These are phyloP conservation scores for Laspeyria flexula DNA, from an alignment of 2,888 invertebrate species.

Conservation along the genomic window DNA sequence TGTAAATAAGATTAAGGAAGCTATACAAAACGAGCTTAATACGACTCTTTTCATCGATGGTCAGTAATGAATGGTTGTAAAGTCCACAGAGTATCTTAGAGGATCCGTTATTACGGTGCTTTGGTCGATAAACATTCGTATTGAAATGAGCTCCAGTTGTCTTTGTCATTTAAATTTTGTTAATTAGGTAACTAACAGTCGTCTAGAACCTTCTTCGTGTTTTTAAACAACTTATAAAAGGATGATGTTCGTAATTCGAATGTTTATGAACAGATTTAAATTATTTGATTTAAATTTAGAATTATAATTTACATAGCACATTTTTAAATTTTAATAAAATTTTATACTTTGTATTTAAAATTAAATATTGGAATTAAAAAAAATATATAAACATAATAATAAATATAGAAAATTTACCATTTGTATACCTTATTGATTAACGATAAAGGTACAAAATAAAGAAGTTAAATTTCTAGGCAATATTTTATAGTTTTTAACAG, in stretches of 20 bases:
- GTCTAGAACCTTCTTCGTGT: slow-evolving; percentile 9
- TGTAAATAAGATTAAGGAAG: not conserved
- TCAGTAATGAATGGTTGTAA: not conserved
- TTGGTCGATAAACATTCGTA: slow-evolving; percentile 30
- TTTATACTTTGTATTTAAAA: too few relatives aligned
- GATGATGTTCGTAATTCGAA: not conserved
- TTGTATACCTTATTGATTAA: too few relatives aligned
- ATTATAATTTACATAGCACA: too few relatives aligned
- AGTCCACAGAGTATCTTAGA: not conserved
- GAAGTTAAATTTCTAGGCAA: too few relatives aligned
- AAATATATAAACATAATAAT: too few relatives aligned
- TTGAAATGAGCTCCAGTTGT: slow-evolving; percentile 34
- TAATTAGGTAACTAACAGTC: slow-evolving; percentile 32
- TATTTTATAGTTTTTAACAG: too few relatives aligned
- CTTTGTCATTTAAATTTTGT: slow-evolving; percentile 32
- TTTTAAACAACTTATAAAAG: not conserved
- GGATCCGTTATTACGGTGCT: slow-evolving; percentile 39
- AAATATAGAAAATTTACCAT: too few relatives aligned
- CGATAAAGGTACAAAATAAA: too few relatives aligned
- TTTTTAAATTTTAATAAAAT: too few relatives aligned
- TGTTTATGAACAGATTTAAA: too few relatives aligned
- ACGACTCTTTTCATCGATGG: not conserved
- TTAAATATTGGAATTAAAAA: too few relatives aligned
- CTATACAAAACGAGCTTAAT: not conserved
- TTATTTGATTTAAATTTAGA: too few relatives aligned